Evolutionary conservation across 1,140 invertebrate genomes (phyloP), one percentile per base, ranked within the genome.

Genomic region (Epicauta chinensis): DNA sequence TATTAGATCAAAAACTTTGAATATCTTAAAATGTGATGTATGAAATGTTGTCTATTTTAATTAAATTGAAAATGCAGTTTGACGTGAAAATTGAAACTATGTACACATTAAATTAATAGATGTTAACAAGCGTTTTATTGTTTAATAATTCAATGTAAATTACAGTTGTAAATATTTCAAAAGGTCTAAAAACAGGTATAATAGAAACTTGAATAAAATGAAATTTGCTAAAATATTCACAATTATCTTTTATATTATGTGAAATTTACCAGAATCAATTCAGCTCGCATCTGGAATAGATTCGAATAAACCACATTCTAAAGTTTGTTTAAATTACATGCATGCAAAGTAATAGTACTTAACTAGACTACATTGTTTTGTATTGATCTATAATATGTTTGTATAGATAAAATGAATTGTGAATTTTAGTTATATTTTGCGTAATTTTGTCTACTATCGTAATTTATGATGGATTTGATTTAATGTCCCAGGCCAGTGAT

Each of bases 91-190:
- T 37, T 12, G 45, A 47, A 47, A 47, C n/a, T 46, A 46, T 37
- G 16, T 47, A 38, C 35, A 37, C 45, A 47, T 37, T 47, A 47
- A 38, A 47, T 47, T 47, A 37, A 38, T 47, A 47, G 45, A 47
- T 47, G 45, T 47, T 47, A 47, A 47, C 45, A 47, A 47, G 45
- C 45, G 45, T 47, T 47, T 47, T 47, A 47, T 47, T 37, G 45
- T 47, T 47, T 47, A 47, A 47, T 47, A 47, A 47, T 47, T 47
- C 45, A 47, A 29, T 37, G 45, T 23, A 47, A 47, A 47, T 47
- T 47, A 29, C 45, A 38, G 45, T 35, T 23, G 45, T 47, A 47
- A 47, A 47, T 47, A 47, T 47, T 47, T 47, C 45, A 47, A 38
- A 38, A 37, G 45, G 35, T 12, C 35, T 47, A 23, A 23, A 47